Evolutionary conservation across 2,888 invertebrate species (phyloP).

Genomic region (Leucophenga maculata): DNA sequence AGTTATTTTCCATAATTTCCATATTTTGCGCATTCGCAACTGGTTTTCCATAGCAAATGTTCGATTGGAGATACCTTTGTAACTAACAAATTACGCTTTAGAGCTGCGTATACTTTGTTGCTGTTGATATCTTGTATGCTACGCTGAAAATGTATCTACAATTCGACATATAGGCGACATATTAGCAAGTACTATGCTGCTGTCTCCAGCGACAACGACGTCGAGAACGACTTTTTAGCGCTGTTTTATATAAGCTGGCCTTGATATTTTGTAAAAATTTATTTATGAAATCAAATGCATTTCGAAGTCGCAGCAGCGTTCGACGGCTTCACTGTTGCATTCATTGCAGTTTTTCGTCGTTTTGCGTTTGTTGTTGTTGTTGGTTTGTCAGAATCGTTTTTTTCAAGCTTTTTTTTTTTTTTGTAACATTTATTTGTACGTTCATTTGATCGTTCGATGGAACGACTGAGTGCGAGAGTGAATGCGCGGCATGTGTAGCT

Average conservation of each 20-base stretch:
- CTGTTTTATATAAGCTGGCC: conserved; percentile 44
- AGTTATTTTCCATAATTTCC: not conserved
- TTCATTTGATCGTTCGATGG: conserved; percentile 48
- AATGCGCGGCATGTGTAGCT: not conserved
- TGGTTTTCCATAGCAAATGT: conserved; percentile 44
- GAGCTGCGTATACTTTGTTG: conserved; percentile 35
- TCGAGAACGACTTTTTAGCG: not conserved
- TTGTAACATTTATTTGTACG: not conserved
- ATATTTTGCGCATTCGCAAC: conserved; percentile 49
- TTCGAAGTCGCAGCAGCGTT: conserved; percentile 36
- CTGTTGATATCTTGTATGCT: conserved; percentile 34
- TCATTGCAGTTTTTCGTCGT: not conserved
- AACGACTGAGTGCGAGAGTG: conserved; percentile 44
- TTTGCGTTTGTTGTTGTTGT: not conserved
- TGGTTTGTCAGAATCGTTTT: conserved; percentile 4
- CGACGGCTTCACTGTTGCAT: conserved; percentile 24
- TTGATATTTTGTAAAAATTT: conserved; percentile 64
- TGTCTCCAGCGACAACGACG: not conserved
- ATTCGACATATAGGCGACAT: no score
- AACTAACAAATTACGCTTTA: conserved; percentile 59
- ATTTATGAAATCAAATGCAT: conserved; percentile 65
- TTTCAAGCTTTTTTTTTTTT: conserved; percentile 50
- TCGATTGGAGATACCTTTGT: conserved; percentile 50
- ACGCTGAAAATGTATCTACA: no score
- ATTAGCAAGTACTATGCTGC: no score